Percentiles rank a stretch among this genome's conserved stretches.
phyloP scores from a whole-genome alignment of 35 echinoderm and acorn worm genomes.

The Amphiura filiformis region DNA sequence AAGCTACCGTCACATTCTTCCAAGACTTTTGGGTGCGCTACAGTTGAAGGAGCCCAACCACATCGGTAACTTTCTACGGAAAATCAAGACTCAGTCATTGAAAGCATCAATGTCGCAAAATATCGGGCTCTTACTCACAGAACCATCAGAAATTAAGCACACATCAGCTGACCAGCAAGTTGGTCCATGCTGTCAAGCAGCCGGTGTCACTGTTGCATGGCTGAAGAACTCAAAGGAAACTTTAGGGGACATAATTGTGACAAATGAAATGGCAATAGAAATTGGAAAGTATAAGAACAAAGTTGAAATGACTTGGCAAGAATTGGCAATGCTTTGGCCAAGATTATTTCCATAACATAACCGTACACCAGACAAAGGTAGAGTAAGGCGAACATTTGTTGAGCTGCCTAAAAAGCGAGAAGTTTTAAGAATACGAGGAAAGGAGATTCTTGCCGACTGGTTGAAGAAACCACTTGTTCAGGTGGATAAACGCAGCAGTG shows the following conservation, averaged over 20 bases:
- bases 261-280: conserved; percentile 16
- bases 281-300: not conserved
- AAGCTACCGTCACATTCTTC: not conserved
- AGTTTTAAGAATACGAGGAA: not conserved
- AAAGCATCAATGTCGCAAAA: too few relatives aligned
- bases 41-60: not conserved
- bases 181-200: conserved; percentile 9
- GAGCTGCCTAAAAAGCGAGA: conserved; percentile 12
- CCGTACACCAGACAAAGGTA: not conserved
- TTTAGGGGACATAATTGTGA: not conserved
- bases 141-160: too few relatives aligned
- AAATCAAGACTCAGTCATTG: too few relatives aligned
- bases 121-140: too few relatives aligned
- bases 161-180: not conserved
- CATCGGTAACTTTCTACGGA: too few relatives aligned
- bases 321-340: not conserved
- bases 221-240: not conserved
- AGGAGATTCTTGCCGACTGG: not conserved
- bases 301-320: conserved; percentile 8
- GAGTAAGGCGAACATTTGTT: not conserved
- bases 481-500: too few relatives aligned
- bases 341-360: conserved; percentile 6
- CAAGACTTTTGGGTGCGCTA: not conserved
- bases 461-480: conserved; percentile 17
- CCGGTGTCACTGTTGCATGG: conserved; percentile 14